A percentile compares a stretch with the other conserved stretches of the same genome.
These are phyloP conservation scores for Tetranychus truncatus DNA, from an alignment of 2,888 invertebrate species.

Conservation along the genomic window DNA sequence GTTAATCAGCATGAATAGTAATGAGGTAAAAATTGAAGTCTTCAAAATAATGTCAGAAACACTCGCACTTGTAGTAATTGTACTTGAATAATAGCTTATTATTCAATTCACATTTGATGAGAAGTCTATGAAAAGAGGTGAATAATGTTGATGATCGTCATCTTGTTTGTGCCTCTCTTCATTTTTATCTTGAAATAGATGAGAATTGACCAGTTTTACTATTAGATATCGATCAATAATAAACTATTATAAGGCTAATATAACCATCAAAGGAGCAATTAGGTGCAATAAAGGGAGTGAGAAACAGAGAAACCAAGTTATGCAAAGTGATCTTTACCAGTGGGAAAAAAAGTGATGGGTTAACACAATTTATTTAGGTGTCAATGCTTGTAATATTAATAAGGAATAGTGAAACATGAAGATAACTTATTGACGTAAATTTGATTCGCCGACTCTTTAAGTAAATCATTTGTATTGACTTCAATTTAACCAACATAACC, in stretches of 20 bases:
- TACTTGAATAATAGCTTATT: neutral
- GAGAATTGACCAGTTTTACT: neutral
- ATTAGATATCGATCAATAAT: neutral
- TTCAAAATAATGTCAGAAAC: neutral
- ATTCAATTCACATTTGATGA: too few species aligned
- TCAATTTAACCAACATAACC: too few species aligned
- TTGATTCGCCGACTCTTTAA: neutral
- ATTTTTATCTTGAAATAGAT: neutral
- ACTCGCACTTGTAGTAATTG: neutral
- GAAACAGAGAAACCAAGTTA: neutral
- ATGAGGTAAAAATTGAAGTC: neutral
- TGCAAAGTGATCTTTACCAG: neutral
- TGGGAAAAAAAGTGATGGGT: neutral
- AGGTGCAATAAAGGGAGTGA: neutral
- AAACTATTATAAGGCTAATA: neutral
- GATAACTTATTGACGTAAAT: neutral
- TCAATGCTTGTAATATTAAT: neutral
- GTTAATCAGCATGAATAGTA: neutral
- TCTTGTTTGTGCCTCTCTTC: neutral
- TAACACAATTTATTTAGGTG: neutral
- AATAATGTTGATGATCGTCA: neutral
- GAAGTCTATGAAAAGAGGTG: too few species aligned
- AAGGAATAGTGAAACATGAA: neutral
- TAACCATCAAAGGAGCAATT: neutral
- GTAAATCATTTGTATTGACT: neutral